Conservation (phyloP, 2,113 vertebrate genomes). For the Hirundichthys speculiger region DNA sequence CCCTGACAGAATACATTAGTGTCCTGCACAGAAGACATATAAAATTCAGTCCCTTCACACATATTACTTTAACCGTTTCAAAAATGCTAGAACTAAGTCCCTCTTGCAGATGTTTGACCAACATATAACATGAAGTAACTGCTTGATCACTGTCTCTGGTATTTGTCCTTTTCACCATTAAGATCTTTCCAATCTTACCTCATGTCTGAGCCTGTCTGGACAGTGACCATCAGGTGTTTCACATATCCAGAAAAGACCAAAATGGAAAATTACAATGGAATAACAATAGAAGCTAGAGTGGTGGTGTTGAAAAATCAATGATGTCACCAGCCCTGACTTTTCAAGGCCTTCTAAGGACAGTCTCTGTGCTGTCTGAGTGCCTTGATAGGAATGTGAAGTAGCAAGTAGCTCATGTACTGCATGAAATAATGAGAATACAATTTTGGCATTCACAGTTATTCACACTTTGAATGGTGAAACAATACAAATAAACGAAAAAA, state of each 20-base stretch:
- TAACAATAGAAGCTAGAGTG: constrained; percentile 57
- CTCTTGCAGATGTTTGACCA: constrained; percentile 9
- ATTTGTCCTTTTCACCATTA: constrained; percentile 54
- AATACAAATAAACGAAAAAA: constrained; percentile 1
- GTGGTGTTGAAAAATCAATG: constrained; percentile 53
- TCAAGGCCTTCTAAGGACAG: constrained; percentile 70
- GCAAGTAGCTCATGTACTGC: constrained; percentile 54
- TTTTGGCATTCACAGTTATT: constrained; percentile 39
- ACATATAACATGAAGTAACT: constrained; percentile 10
- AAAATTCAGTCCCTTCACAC: neutral
- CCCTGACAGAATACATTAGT: constrained; percentile 12
- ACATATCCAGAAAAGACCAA: constrained; percentile 52
- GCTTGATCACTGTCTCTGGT: constrained; percentile 33
- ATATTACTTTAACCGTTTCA: neutral
- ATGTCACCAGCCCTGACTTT: constrained; percentile 60
- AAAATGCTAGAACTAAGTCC: constrained; percentile 1
- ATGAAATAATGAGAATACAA: constrained; percentile 57
- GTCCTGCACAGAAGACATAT: constrained; percentile 1
- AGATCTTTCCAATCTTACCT: constrained; percentile 65
- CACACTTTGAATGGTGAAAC: constrained; percentile 14
- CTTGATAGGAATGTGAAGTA: constrained; percentile 65
- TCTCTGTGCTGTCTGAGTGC: constrained; percentile 61
- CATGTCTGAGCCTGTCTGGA: constrained; percentile 65
- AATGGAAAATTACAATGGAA: constrained; percentile 70
- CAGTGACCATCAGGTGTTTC: constrained; percentile 62